A percentile compares a stretch with the other conserved stretches of the same genome.
These are phyloP conservation scores for Schizaphis graminum DNA, from an alignment of 2,888 invertebrate genomes.

Conservation along the genomic window DNA sequence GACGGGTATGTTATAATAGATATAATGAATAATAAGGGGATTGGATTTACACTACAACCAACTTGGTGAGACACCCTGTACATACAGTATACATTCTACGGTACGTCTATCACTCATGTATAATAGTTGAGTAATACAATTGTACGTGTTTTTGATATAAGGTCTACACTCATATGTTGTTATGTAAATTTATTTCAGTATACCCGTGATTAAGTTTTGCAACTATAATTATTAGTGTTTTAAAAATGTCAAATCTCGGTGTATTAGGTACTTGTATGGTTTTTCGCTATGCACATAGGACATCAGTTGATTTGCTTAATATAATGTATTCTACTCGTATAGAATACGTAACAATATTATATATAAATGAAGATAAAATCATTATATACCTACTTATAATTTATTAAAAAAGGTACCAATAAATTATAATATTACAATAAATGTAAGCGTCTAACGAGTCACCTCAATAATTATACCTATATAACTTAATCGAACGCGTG, in stretches of 20 bases:
- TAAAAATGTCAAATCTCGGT: not conserved
- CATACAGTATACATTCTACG: too few relatives aligned
- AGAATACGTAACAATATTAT: not conserved
- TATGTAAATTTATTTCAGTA: not conserved
- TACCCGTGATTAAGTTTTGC: not conserved
- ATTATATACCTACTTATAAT: not conserved
- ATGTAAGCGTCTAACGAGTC: not conserved
- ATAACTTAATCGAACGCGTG: not conserved
- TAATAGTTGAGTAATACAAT: not conserved
- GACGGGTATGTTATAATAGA: too few relatives aligned
- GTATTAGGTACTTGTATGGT: too few relatives aligned
- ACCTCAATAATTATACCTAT: not conserved
- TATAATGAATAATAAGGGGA: too few relatives aligned
- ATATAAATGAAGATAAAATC: too few relatives aligned
- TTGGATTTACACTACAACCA: too few relatives aligned
- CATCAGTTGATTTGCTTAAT: not conserved
- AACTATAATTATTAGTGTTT: not conserved
- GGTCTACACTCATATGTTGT: not conserved
- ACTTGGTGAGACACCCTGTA: too few relatives aligned
- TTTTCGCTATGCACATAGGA: too few relatives aligned
- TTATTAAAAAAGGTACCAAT: not conserved
- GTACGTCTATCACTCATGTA: too few relatives aligned
- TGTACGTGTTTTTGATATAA: not conserved
- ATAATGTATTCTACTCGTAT: not conserved
- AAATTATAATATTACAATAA: not conserved